phyloP scores from a whole-genome alignment of 2,113 vertebrate genomes.

The Nasalis larvatus region DNA sequence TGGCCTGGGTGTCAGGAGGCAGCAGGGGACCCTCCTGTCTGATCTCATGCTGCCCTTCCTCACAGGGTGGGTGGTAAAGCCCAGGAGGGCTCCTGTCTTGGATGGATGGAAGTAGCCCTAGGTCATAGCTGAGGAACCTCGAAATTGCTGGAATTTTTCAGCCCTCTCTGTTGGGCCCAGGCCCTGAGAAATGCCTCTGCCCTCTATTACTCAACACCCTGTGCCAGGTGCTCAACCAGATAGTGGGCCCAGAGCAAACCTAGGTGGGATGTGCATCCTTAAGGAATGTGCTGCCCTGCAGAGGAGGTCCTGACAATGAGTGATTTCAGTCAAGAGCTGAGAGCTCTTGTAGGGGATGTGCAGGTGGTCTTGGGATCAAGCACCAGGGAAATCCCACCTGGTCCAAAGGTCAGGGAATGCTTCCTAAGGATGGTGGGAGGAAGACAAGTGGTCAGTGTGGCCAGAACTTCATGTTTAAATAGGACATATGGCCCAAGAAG shows the following conservation, averaged over 20 bases:
- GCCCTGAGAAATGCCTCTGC: not conserved
- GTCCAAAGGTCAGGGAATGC: not conserved
- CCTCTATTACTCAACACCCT: not conserved
- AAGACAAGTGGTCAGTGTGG: not conserved
- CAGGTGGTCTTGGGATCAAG: not conserved
- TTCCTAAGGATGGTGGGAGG: not conserved
- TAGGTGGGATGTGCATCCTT: too few species aligned
- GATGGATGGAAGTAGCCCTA: not conserved
- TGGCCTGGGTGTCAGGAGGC: not conserved
- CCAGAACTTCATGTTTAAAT: not conserved
- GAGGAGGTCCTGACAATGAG: not conserved
- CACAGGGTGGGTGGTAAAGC: not conserved
- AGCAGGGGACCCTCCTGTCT: not conserved
- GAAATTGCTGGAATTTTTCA: not conserved
- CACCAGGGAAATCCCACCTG: not conserved
- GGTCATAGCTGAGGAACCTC: not conserved
- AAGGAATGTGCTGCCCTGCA: not conserved
- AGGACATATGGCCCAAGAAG: not conserved
- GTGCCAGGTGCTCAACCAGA: not conserved
- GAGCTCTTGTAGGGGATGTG: not conserved
- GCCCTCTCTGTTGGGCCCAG: not conserved
- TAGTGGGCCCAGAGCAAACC: not conserved
- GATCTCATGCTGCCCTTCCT: not conserved
- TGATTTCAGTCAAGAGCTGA: not conserved
- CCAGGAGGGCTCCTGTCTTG: not conserved